These are phyloP conservation scores for Pungitius pungitius DNA, from an alignment of 2,113 vertebrate species.

Conservation along the genomic window DNA sequence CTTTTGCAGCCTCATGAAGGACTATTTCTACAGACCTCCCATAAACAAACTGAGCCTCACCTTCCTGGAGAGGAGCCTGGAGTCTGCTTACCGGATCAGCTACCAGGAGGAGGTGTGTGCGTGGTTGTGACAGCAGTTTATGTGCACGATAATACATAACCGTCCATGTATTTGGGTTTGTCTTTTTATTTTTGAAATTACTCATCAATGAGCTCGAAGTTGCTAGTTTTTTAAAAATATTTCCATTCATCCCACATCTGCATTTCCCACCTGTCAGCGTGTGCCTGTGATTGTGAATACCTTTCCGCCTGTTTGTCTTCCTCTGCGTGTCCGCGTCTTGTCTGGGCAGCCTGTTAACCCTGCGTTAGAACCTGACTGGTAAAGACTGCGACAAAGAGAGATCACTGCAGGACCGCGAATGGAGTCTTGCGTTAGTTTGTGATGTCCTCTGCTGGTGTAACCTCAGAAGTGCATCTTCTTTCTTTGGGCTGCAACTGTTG, in stretches of 20 bases:
- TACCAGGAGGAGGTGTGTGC: slow-evolving; percentile 91
- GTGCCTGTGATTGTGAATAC: slow-evolving; percentile 53
- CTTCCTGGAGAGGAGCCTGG: slow-evolving; percentile 91
- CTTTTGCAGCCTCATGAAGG: slow-evolving; percentile 92
- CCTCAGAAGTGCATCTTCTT: slow-evolving; percentile 35
- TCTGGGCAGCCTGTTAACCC: slow-evolving; percentile 44
- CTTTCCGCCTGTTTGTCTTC: slow-evolving; percentile 24
- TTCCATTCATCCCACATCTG: no score
- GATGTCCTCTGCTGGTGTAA: slow-evolving; percentile 71
- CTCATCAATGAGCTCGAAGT: neutral
- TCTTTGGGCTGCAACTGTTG: neutral
- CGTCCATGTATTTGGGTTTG: neutral
- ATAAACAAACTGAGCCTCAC: slow-evolving; percentile 96
- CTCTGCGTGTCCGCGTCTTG: slow-evolving; percentile 15
- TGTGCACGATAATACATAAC: slow-evolving; percentile 24
- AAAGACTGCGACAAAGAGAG: slow-evolving; percentile 74
- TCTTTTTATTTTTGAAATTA: neutral
- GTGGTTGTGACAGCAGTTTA: slow-evolving; percentile 74
- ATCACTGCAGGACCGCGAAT: slow-evolving; percentile 58
- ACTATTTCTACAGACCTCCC: slow-evolving; percentile 98
- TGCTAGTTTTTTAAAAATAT: no score
- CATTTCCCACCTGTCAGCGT: neutral
- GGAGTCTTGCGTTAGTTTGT: slow-evolving; percentile 40
- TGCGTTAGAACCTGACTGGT: slow-evolving; percentile 47
- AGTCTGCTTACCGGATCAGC: slow-evolving; percentile 90